phyloP scores from a whole-genome alignment of 2,113 vertebrate genomes.

The Microtus richardsoni region DNA sequence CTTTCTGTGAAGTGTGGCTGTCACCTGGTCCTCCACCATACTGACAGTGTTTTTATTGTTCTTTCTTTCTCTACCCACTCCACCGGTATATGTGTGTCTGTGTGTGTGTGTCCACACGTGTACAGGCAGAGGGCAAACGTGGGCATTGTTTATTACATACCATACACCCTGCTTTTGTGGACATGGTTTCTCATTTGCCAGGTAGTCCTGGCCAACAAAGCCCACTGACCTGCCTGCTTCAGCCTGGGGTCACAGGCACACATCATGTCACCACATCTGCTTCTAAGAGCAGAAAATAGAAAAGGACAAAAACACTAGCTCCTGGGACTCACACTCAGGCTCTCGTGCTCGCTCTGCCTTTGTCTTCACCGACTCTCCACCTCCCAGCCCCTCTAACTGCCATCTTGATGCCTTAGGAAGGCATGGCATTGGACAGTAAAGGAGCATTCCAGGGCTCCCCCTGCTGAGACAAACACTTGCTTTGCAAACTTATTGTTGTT shows the following conservation, averaged over 20 bases:
- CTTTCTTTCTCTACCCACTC: not conserved
- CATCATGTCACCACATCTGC: not conserved
- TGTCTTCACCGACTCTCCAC: too few species aligned
- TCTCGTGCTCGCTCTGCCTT: not conserved
- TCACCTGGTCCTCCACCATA: too few species aligned
- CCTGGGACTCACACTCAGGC: not conserved
- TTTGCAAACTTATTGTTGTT: conserved; percentile 53
- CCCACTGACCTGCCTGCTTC: not conserved
- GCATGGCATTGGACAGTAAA: conserved; percentile 1
- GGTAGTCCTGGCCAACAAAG: not conserved
- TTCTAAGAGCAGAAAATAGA: not conserved
- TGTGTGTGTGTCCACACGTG: not conserved
- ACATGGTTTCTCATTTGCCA: not conserved
- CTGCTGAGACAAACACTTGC: conserved; percentile 24
- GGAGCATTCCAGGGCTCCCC: not conserved
- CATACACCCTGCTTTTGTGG: not conserved
- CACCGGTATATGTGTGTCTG: accelerated
- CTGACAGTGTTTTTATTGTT: not conserved
- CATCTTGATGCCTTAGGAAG: conserved; percentile 43
- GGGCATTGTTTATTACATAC: not conserved
- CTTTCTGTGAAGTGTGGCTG: not conserved
- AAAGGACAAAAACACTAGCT: not conserved
- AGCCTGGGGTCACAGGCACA: not conserved
- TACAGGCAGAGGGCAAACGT: not conserved
- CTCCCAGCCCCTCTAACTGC: not conserved